Conservation (phyloP, 2,113 vertebrate species). For the Corythornis vintsioides region DNA sequence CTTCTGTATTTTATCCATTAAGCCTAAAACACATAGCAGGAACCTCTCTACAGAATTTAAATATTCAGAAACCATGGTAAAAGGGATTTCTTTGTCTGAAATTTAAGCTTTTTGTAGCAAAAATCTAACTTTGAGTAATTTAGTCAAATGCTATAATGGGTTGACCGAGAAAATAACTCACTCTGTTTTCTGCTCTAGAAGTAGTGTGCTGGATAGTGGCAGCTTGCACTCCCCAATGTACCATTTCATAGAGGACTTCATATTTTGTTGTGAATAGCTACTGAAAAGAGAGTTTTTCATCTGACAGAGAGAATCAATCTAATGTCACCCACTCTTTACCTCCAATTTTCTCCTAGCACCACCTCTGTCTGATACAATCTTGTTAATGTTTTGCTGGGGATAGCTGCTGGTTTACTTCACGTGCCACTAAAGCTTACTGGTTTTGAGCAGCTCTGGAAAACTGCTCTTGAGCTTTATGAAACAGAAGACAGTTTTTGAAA, state of each 20-base stretch:
- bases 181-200: not conserved
- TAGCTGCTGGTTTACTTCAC: conserved; percentile 35
- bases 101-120: not conserved
- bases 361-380: conserved; percentile 42
- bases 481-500: not conserved
- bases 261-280: conserved; percentile 33
- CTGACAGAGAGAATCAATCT: conserved; percentile 42
- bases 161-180: conserved; percentile 3
- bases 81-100: not conserved
- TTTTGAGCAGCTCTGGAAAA: not conserved
- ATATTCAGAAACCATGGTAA: not conserved
- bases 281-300: conserved; percentile 30
- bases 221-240: not conserved
- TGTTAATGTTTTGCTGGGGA: conserved; percentile 23
- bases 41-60: not conserved
- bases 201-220: not conserved
- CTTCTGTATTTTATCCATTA: not conserved
- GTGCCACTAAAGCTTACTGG: not conserved
- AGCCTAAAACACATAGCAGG: not conserved
- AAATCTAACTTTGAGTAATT: not conserved
- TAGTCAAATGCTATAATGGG: not conserved
- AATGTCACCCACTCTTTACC: conserved; percentile 3
- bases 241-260: not conserved
- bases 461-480: not conserved
- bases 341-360: conserved; percentile 33